A percentile compares a stretch with the other conserved stretches of the same genome.
Evolutionary conservation across 2,888 invertebrate species (phyloP).

Genomic region (Cerastoderma edule): DNA sequence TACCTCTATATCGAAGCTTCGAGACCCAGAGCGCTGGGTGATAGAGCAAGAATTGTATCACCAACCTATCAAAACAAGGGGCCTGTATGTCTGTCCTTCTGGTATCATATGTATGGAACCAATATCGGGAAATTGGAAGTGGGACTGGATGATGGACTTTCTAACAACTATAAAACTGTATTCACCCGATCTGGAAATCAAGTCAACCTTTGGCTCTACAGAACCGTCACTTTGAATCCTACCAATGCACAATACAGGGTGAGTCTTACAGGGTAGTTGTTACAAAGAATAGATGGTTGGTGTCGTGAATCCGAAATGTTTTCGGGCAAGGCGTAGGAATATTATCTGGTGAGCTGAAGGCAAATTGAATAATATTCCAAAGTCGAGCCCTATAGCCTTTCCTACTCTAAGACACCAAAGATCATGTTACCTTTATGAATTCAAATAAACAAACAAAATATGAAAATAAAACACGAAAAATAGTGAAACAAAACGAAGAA

Average conservation of each 20-base stretch:
- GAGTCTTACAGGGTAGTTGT: too few relatives aligned
- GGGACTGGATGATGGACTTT: slow-evolving; percentile 67
- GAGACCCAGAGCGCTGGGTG: slow-evolving; percentile 86
- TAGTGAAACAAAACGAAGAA: too few relatives aligned
- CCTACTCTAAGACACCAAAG: too few relatives aligned
- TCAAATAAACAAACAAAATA: too few relatives aligned
- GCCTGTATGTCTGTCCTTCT: slow-evolving; percentile 77
- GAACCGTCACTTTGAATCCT: slow-evolving; percentile 53
- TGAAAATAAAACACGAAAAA: too few relatives aligned
- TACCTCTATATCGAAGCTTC: slow-evolving; percentile 80
- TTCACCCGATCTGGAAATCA: slow-evolving; percentile 71
- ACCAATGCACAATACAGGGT: slow-evolving; percentile 55
- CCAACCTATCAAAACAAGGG: slow-evolving; percentile 62
- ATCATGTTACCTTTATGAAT: too few relatives aligned
- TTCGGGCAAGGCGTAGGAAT: too few relatives aligned
- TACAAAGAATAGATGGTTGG: too few relatives aligned
- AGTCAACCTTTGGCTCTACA: slow-evolving; percentile 76
- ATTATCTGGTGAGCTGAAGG: too few relatives aligned
- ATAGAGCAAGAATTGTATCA: slow-evolving; percentile 84
- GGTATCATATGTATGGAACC: slow-evolving; percentile 81
- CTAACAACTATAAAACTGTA: slow-evolving; percentile 56
- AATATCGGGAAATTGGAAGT: slow-evolving; percentile 72
- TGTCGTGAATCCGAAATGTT: too few relatives aligned
- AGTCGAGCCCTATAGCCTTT: too few relatives aligned
- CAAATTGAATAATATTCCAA: too few relatives aligned